phyloP scores from a whole-genome alignment of 2,797 vertebrate genomes.

The Parauchenoglanis ngamensis region DNA sequence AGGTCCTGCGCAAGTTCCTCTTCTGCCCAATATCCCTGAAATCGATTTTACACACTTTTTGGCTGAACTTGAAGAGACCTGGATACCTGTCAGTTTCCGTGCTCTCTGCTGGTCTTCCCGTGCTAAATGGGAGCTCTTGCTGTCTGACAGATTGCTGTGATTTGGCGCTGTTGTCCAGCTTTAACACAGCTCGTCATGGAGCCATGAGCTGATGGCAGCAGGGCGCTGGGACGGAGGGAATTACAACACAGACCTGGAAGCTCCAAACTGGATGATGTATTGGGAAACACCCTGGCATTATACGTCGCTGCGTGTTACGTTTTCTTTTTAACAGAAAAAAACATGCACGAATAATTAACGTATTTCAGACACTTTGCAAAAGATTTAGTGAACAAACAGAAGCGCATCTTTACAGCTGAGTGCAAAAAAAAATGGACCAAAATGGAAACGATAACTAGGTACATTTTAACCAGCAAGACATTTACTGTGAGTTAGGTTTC shows the following conservation, averaged over 20 bases:
- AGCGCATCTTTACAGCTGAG: not conserved
- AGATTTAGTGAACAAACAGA: not conserved
- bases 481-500: not conserved
- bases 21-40: constrained; percentile 26
- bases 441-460: not conserved
- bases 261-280: constrained; percentile 36
- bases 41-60: constrained; percentile 50
- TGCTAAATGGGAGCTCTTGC: constrained; percentile 44
- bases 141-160: constrained; percentile 73
- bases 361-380: not conserved
- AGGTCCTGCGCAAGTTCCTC: constrained; percentile 21
- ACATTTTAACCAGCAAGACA: not conserved
- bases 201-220: constrained; percentile 13
- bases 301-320: constrained; percentile 25
- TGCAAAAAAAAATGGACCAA: no score
- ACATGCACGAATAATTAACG: not conserved
- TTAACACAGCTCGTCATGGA: constrained; percentile 78
- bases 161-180: constrained; percentile 71
- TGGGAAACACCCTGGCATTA: constrained; percentile 19
- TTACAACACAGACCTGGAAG: constrained; percentile 18
- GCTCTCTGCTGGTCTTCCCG: constrained; percentile 57
- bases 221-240: not conserved
- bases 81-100: constrained; percentile 67
- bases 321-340: constrained; percentile 17
- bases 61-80: constrained; percentile 35